These are phyloP conservation scores for Tapirus terrestris DNA, from an alignment of 2,113 vertebrate genomes.

Conservation along the genomic window DNA sequence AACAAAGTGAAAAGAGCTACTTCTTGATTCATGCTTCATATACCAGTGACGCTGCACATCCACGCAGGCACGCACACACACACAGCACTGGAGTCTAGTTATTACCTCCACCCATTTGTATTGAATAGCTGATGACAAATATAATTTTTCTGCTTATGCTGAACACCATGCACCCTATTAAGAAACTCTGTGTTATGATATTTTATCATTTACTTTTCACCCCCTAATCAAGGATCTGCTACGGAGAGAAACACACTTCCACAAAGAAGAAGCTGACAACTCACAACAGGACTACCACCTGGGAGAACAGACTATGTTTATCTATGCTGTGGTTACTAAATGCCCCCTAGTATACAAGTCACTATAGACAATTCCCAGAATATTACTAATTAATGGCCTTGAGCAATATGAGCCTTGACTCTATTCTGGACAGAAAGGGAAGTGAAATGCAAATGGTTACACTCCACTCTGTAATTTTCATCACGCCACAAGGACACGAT, in stretches of 20 bases:
- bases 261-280: background rate
- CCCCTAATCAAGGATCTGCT: background rate
- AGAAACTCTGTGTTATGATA: background rate
- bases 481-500: background rate
- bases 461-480: background rate
- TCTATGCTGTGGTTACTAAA: background rate
- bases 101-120: background rate
- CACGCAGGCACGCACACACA: background rate
- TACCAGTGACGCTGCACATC: background rate
- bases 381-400: background rate
- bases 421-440: background rate
- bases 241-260: background rate
- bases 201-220: conserved; percentile 42
- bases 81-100: background rate
- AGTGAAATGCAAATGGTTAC: background rate
- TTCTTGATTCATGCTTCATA: conserved; percentile 13
- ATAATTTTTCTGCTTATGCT: conserved; percentile 4
- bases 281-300: background rate
- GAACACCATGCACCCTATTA: conserved; percentile 28
- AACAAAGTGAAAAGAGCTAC: background rate
- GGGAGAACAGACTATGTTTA: background rate
- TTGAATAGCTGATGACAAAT: conserved; percentile 33
- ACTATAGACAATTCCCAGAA: background rate
- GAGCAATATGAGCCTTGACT: background rate
- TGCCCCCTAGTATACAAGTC: background rate